Base-by-base conservation (phyloP, 2,113 vertebrate species). In the Anolis sagrei region DNA sequence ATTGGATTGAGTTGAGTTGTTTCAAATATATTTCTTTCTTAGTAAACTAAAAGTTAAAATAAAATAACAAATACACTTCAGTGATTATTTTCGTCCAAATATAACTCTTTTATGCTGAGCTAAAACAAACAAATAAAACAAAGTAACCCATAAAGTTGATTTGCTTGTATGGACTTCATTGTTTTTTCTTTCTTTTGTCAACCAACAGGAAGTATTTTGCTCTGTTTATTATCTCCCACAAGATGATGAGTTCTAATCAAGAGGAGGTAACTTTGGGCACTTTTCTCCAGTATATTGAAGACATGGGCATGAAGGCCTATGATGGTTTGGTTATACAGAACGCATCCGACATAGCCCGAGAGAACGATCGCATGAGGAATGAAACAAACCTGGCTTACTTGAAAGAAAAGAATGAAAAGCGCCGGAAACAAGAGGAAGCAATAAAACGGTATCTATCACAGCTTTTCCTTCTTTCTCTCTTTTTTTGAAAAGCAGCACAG, bases 271-370 rank as follows among this genome's bases (percentile, higher is more conserved):
- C 96, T 92, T 95, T 98, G 95, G 96, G 95, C 88, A 93, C 95
- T 86, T 99, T 99, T 93, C 97, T 98, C 90, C 98, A 98, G 88
- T 98, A 98, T 5, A 97, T 99, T 82, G 99, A 99, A 96, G 99
- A 99, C 87, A 96, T 97, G 89, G 98, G 98, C 68, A 97, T 99
- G 93, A 97, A 97, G 82, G 97, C 97, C 58, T 99, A 99, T 0
- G 98, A 99, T 25, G 97, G 97, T 79, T 96, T 99, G 92, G 99
- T 99, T 76, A 99, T 99, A 94, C 99, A 99, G 91, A 99, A 99
- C 11, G 99, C 99, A 49, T 99, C 98, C 0, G 99, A 99, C 95
- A 99, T 99, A 78, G 98, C 98, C 87, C 96, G 99, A 72, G 99
- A 99, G 95, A 99, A 98, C 8, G 98, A 99, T 93, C 98, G 98